A percentile compares a stretch with the other conserved stretches of the same genome.
phyloP scores from a whole-genome alignment of 2,888 invertebrate genomes.

The Sesia bembeciformis region DNA sequence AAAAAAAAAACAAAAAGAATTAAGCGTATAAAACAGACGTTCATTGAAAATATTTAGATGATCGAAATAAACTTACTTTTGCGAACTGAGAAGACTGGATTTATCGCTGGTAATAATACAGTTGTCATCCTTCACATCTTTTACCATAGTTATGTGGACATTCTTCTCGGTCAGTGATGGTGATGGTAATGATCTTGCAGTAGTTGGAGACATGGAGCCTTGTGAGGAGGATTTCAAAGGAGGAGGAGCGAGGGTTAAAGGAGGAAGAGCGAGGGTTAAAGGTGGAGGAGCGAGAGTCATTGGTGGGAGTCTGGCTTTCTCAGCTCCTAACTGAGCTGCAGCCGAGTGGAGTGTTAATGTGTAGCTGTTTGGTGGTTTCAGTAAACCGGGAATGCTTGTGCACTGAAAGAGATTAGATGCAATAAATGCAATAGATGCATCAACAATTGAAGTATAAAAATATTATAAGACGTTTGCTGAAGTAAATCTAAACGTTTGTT shows the following conservation, averaged over 20 bases:
- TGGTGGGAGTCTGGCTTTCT: constrained; percentile 60
- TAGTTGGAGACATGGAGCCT: constrained; percentile 42
- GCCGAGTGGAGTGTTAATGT: constrained; percentile 63
- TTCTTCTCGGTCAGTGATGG: constrained; percentile 58
- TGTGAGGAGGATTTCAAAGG: constrained; percentile 21
- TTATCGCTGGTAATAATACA: constrained; percentile 59
- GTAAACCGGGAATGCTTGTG: constrained; percentile 77
- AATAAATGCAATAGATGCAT: not conserved
- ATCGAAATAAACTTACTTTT: constrained; percentile 43
- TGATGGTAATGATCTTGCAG: constrained; percentile 49
- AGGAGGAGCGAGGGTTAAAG: constrained; percentile 2
- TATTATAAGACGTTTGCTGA: not conserved
- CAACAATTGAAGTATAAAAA: not conserved
- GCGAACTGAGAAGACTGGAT: constrained; percentile 61
- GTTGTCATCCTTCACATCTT: constrained; percentile 39
- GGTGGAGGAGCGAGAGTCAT: constrained; percentile 39
- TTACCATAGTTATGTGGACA: constrained; percentile 46
- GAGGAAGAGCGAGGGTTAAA: constrained; percentile 20
- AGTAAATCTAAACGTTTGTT: not conserved
- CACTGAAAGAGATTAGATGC: constrained; percentile 59
- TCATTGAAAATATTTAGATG: no score
- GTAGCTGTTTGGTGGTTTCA: constrained; percentile 79
- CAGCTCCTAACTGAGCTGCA: constrained; percentile 47
- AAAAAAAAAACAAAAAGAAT: no score
- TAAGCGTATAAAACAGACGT: no score